Base-by-base conservation (phyloP, 2,113 vertebrate species). In the Cathartes aura region DNA sequence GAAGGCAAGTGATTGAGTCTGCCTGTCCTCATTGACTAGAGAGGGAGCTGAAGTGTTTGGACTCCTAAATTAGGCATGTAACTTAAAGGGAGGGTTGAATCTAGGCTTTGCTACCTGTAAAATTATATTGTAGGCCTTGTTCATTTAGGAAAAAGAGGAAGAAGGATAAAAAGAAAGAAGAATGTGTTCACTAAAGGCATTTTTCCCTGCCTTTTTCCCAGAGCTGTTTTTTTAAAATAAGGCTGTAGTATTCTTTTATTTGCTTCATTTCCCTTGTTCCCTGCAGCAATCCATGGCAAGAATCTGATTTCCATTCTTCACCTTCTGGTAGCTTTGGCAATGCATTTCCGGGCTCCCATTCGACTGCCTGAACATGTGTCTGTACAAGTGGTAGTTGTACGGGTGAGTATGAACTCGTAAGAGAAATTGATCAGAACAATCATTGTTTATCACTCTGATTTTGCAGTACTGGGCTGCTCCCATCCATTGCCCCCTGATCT, bases 261-360 rank as follows among this genome's bases (percentile, higher is more conserved):
- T 53, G 18, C 15, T 47, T 36, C 5, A 0, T 87, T 91, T 86
- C 30, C 24, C 38, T 53, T 89, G 53, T 89, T 78, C 38, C 8
- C 64, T 64, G 27, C 96, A 99, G 99, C 99, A 3, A 99, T 99
- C 80, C 99, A 99, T 29, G 98, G 99, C 50, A 99, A 99, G 98
- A 99, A 99, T 93, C 98, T 99, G 96, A 99, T 99, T 87, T 97
- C 99, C 84, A 99, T 99, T 11, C 98, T 99, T 6, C 99, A 99
- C 63, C 99, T 99, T 24, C 98, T 99, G 68, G 99, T 99, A 63
- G 98, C 99, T 6, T 95, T 99, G 66, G 99, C 99, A 7, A 99
- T 98, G 98, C 99, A 99, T 97, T 99, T 99, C 98, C 97, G 98
- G 94, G 99, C 99, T 42, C 98, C 99, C 26, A 99, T 99, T 96